These are phyloP conservation scores for Ceratoteleas bidentatus DNA, from an alignment of 1,140 invertebrate species.

Conservation along the genomic window DNA sequence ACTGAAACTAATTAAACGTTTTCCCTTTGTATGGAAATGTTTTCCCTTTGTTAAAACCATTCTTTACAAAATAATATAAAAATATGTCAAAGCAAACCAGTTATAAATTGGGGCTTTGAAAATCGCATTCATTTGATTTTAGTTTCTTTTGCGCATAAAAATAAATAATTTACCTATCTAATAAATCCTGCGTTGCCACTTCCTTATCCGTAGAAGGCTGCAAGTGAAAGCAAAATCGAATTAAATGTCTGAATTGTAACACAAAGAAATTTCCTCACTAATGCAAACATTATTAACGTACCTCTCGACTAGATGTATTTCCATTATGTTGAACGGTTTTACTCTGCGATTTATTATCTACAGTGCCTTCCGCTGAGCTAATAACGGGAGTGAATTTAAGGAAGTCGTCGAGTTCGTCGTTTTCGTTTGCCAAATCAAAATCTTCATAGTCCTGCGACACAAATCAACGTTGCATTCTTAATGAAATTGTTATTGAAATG, in stretches of 20 bases:
- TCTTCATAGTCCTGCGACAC: slow-evolving; percentile 94
- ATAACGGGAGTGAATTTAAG: slow-evolving; percentile 84
- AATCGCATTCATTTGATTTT: neutral
- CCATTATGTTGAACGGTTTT: slow-evolving; percentile 76
- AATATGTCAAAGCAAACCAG: too few relatives aligned
- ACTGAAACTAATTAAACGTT: too few relatives aligned
- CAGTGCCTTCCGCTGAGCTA: slow-evolving; percentile 78
- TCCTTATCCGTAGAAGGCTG: slow-evolving; percentile 80
- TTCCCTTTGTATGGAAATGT: too few relatives aligned
- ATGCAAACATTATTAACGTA: too few relatives aligned
- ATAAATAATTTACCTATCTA: slow-evolving; percentile 74
- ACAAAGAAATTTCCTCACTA: too few relatives aligned
- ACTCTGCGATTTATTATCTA: slow-evolving; percentile 77
- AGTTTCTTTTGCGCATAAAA: neutral
- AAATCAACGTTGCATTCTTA: neutral
- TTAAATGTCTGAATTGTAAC: too few relatives aligned
- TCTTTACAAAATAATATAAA: too few relatives aligned
- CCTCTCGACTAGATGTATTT: too few relatives aligned
- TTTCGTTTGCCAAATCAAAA: slow-evolving; percentile 95
- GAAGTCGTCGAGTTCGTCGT: slow-evolving; percentile 93
- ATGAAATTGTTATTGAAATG: neutral
- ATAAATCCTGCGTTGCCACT: slow-evolving; percentile 62
- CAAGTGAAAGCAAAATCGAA: slow-evolving; percentile 59
- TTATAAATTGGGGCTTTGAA: too few relatives aligned
- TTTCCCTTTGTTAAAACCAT: too few relatives aligned